Evolutionary conservation across 2,888 invertebrate species (phyloP), one percentile per base, ranked within the genome.

Genomic region (Spodoptera littoralis): DNA sequence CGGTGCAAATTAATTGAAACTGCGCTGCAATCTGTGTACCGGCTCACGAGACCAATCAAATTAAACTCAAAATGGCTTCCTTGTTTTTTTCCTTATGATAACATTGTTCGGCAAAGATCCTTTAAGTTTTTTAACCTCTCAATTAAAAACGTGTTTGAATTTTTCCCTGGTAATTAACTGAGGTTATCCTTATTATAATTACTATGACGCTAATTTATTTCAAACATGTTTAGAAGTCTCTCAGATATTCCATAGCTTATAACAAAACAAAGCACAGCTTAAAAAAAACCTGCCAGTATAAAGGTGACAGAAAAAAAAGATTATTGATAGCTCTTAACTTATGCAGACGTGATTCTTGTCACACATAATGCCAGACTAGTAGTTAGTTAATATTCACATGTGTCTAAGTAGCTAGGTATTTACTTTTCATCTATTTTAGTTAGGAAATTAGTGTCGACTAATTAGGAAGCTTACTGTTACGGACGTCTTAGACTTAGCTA

Each of bases 61-160:
- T 41, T 65, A 48, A 60, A 62, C 55, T 50, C 49, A 69, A 61
- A 68, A 76, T 61, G 42, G 27, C 52, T 77, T 79, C 77, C 79
- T 52, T 55, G 54, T 62, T 79, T 73, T 67, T 46, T 11, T 3
- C 13, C 13, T 1, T 12, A 22, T 22, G 44, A 58, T 27, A 47
- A 51, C 67, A 46, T 67, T 67, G 30, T 57, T 52, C 1, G 18
- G 6, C 18, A 50, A n/a, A 57, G 53, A 54, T 41, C 61, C 44
- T 60, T 55, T 24, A 24, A 22, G 6, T 48, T 58, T 62, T 52
- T 66, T 65, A 13, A 22, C 22, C n/a, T 22, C n/a, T 30, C 4
- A 30, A 57, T 71, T 65, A 57, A 13, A 48, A 63, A 62, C 45
- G 43, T 27, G 50, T 66, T 70, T 66, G 0, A 46, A 36, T 53